These are phyloP conservation scores for Troides aeacus DNA, from an alignment of 2,888 invertebrate genomes.

Conservation along the genomic window DNA sequence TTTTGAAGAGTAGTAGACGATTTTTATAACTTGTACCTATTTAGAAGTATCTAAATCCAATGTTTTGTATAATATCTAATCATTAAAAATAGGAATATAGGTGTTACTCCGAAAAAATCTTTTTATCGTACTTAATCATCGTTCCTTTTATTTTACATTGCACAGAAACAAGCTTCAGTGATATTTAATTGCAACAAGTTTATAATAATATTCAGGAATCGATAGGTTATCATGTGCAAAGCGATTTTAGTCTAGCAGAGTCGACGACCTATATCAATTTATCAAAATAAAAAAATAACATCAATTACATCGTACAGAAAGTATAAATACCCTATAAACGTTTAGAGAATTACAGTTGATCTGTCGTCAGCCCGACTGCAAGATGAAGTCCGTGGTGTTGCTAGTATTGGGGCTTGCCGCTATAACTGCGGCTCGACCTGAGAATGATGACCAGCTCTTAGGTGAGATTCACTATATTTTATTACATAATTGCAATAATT, in stretches of 20 bases:
- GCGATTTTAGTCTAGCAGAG: constrained; percentile 5
- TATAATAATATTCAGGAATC: neutral
- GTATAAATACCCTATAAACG: constrained; percentile 48
- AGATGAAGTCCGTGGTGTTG: constrained; percentile 59
- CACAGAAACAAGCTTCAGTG: constrained; percentile 29
- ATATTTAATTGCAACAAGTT: constrained; percentile 9
- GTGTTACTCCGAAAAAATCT: neutral
- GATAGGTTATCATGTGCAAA: neutral
- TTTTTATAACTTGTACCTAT: too few species aligned
- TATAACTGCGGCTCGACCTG: constrained; percentile 57
- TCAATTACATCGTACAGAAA: neutral
- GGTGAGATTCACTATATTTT: constrained; percentile 43
- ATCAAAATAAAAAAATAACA: constrained; percentile 6
- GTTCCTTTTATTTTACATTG: neutral
- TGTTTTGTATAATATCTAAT: too few species aligned
- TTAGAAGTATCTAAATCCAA: too few species aligned
- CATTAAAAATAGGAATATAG: too few species aligned
- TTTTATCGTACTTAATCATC: neutral
- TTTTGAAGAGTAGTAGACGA: too few species aligned
- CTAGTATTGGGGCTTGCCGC: constrained; percentile 61
- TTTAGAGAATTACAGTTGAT: constrained; percentile 52
- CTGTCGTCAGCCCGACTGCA: constrained; percentile 50
- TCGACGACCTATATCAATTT: constrained; percentile 5
- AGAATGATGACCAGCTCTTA: constrained; percentile 50
- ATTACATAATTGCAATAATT: neutral